phyloP scores from a whole-genome alignment of 2,888 invertebrate species.

The Drosophila subsilvestris region DNA sequence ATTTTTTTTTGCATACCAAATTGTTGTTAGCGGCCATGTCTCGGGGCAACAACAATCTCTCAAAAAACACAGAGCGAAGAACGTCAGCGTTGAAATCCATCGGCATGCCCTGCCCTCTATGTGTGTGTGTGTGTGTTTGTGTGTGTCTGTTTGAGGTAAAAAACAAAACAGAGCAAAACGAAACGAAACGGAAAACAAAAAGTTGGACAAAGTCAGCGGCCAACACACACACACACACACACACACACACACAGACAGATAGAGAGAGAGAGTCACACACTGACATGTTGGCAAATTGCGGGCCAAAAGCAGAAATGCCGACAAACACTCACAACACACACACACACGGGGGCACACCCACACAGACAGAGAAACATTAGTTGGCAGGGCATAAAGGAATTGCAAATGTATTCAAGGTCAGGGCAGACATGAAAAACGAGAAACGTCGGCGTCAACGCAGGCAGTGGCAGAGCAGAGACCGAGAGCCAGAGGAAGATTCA shows the following conservation, averaged over 20 bases:
- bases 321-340: constrained; percentile 14
- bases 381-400: constrained; percentile 66
- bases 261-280: background rate
- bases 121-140: too few species aligned
- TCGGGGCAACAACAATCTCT: constrained; percentile 19
- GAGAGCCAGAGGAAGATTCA: background rate
- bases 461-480: constrained; percentile 20
- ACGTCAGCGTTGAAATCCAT: constrained; percentile 38
- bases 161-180: constrained; percentile 15
- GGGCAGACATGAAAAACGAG: constrained; percentile 61
- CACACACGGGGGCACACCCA: constrained; percentile 27
- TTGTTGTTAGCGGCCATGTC: constrained; percentile 20
- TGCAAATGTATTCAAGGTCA: constrained; percentile 77
- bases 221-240: constrained; percentile 28
- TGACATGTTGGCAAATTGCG: background rate
- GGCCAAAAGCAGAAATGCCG: constrained; percentile 1
- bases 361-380: constrained; percentile 33
- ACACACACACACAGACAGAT: too few species aligned
- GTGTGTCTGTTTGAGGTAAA: background rate
- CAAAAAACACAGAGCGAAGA: too few species aligned
- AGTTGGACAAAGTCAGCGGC: constrained; percentile 36
- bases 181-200: constrained; percentile 28
- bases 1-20: constrained; percentile 23
- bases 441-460: constrained; percentile 35
- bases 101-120: too few species aligned